Percentiles rank a stretch among this genome's conserved stretches.
Evolutionary conservation across 2,888 invertebrate species (phyloP).

Genomic region (Nysson spinosus): DNA sequence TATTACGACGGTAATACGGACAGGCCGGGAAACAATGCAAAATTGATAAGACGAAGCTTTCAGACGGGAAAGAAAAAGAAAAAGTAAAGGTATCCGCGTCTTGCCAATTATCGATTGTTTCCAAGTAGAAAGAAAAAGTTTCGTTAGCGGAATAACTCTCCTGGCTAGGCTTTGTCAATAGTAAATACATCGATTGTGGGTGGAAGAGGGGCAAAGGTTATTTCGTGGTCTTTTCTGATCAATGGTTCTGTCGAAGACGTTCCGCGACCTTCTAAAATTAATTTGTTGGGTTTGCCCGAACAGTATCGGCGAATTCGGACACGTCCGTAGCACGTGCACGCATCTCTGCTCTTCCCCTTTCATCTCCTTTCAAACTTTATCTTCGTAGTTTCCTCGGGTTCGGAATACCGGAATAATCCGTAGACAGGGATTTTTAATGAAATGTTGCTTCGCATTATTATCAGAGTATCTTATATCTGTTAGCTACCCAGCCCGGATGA

Average conservation of each 20-base stretch:
- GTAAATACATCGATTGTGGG: conserved; percentile 32
- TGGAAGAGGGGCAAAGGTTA: background rate
- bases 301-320: conserved; percentile 38
- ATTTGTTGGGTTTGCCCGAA: conserved; percentile 21
- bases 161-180: conserved; percentile 5
- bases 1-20: too few species aligned
- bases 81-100: too few species aligned
- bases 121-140: too few species aligned
- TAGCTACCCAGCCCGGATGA: too few species aligned
- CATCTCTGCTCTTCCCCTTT: background rate
- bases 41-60: too few species aligned
- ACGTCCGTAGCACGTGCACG: conserved; percentile 27
- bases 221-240: conserved; percentile 12
- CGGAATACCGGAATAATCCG: background rate
- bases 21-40: too few species aligned
- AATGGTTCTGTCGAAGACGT: conserved; percentile 27
- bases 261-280: conserved; percentile 35
- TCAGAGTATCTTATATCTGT: too few species aligned
- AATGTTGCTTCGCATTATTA: too few species aligned
- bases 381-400: conserved; percentile 1
- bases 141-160: background rate
- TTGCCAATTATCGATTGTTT: too few species aligned
- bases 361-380: conserved; percentile 13
- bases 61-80: too few species aligned
- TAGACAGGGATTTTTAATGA: background rate